These are phyloP conservation scores for Patagioenas fasciata DNA, from an alignment of 2,113 vertebrate genomes.

Conservation along the genomic window DNA sequence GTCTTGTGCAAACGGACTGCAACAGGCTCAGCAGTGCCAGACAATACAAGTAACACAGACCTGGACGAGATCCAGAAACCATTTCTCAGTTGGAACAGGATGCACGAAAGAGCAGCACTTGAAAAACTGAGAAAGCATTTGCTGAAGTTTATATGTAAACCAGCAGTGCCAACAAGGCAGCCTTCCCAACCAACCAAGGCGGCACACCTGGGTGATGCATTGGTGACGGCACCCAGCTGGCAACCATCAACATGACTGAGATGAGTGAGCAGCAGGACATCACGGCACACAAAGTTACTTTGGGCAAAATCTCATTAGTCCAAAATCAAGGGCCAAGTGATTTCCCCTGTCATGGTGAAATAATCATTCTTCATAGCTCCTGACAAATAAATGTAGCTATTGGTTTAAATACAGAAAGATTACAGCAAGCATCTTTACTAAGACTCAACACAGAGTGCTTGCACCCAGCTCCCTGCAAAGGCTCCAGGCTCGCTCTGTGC, in stretches of 20 bases:
- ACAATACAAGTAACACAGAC: fast-evolving
- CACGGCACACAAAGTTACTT: neutral
- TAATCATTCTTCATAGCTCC: neutral
- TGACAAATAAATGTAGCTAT: neutral
- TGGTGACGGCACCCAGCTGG: neutral
- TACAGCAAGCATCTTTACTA: neutral
- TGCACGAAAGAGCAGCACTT: neutral
- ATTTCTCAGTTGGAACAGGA: neutral
- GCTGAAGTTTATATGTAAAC: neutral
- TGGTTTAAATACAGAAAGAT: neutral
- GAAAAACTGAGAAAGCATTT: neutral
- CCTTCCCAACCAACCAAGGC: neutral
- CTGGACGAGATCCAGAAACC: neutral
- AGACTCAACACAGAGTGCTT: neutral
- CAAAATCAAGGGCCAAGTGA: neutral
- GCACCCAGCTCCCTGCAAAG: neutral
- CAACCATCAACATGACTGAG: neutral
- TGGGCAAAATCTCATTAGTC: neutral
- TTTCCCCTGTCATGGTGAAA: neutral
- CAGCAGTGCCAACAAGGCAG: neutral
- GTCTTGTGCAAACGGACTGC: neutral
- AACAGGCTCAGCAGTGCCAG: neutral
- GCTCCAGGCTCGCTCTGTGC: neutral
- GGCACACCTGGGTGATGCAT: neutral
- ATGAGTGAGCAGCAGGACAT: neutral